phyloP scores from a whole-genome alignment of 2,888 invertebrate species.

The Polyommatus icarus region DNA sequence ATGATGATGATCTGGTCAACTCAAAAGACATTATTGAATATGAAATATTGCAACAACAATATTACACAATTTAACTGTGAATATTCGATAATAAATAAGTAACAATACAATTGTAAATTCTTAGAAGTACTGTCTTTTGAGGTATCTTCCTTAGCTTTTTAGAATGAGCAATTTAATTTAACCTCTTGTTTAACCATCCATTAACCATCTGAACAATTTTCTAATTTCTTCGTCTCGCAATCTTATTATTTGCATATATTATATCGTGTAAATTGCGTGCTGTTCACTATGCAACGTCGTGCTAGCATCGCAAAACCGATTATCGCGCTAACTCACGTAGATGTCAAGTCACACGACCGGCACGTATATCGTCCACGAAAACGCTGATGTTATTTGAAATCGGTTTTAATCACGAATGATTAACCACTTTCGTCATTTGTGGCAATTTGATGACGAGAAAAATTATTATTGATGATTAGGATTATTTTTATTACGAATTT shows the following conservation, averaged over 20 bases:
- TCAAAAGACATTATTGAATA: neutral
- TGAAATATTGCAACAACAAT: neutral
- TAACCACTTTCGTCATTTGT: neutral
- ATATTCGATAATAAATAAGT: neutral
- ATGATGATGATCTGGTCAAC: conserved; percentile 12
- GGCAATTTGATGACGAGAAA: neutral
- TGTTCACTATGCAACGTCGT: conserved; percentile 35
- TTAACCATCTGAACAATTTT: neutral
- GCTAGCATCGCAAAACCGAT: conserved; percentile 38
- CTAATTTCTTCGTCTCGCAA: neutral
- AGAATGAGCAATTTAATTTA: neutral
- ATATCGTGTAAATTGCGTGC: conserved; percentile 32
- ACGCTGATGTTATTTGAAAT: conserved; percentile 28
- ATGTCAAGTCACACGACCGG: conserved; percentile 24
- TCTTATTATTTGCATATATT: conserved; percentile 26
- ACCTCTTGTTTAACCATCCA: neutral
- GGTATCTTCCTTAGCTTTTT: neutral
- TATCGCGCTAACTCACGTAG: conserved; percentile 42
- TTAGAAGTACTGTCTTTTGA: neutral
- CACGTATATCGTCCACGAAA: conserved; percentile 32
- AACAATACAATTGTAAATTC: neutral
- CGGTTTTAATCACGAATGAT: conserved; percentile 16
- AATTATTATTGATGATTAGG: neutral
- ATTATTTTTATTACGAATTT: neutral
- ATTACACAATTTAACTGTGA: neutral